Conservation (phyloP, 2,888 invertebrate genomes). For the Calameuta filiformis region DNA sequence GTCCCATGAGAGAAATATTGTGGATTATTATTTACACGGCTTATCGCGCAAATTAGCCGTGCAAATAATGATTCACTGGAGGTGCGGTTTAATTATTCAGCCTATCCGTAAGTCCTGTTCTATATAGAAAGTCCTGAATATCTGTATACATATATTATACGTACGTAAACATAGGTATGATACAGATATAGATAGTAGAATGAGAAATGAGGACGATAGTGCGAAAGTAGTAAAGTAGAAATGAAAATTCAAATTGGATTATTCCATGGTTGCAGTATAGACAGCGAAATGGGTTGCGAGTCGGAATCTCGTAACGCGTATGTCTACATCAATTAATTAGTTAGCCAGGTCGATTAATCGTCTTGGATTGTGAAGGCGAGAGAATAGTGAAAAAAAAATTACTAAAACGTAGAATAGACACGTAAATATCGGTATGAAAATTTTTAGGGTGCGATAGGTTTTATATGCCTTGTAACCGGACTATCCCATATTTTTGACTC, state of each 20-base stretch:
- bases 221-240: not conserved
- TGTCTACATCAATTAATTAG: not conserved
- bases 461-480: not conserved
- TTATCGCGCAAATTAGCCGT: slow-evolving; percentile 26
- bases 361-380: not conserved
- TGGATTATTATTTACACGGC: slow-evolving; percentile 34
- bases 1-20: slow-evolving; percentile 29
- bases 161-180: not conserved
- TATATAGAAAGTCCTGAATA: not conserved
- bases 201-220: not conserved
- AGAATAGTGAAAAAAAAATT: not conserved
- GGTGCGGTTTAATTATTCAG: slow-evolving; percentile 12
- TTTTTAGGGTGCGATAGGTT: not conserved
- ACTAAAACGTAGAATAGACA: not conserved
- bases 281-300: not conserved
- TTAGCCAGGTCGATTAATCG: not conserved
- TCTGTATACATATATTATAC: not conserved
- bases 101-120: not conserved
- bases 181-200: not conserved
- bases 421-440: not conserved
- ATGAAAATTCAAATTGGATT: not conserved
- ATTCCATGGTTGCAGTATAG: not conserved
- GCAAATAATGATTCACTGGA: slow-evolving; percentile 22
- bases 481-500: slow-evolving; percentile 3
- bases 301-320: not conserved